phyloP scores from a whole-genome alignment of 1,140 invertebrate species.

The Dendroctonus valens region DNA sequence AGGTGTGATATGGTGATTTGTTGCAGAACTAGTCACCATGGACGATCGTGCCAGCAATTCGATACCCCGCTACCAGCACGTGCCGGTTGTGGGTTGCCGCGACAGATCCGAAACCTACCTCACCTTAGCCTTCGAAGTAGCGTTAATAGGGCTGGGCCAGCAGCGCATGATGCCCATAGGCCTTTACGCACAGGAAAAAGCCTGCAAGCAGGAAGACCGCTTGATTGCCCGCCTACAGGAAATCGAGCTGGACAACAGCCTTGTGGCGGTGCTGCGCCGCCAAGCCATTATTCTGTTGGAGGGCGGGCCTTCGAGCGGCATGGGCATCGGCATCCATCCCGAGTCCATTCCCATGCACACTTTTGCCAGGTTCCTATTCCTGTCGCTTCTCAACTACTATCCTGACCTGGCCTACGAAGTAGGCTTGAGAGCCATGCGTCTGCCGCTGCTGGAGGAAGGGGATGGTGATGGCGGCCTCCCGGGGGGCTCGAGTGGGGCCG shows the following conservation, averaged over 20 bases:
- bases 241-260: constrained; percentile 70
- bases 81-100: constrained; percentile 68
- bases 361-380: constrained; percentile 77
- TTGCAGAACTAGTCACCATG: constrained; percentile 53
- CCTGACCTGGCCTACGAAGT: constrained; percentile 74
- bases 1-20: no score
- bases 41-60: constrained; percentile 60
- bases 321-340: constrained; percentile 73
- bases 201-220: constrained; percentile 73
- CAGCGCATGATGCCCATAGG: constrained; percentile 76
- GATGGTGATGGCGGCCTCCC: constrained; percentile 53
- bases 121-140: constrained; percentile 69
- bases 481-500: constrained; percentile 45
- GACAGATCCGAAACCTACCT: constrained; percentile 75
- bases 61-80: constrained; percentile 70
- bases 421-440: constrained; percentile 62
- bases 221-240: constrained; percentile 73
- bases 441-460: constrained; percentile 77
- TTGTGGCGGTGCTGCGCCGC: constrained; percentile 61
- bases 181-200: constrained; percentile 76
- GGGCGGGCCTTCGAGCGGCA: constrained; percentile 72
- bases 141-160: constrained; percentile 70
- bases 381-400: constrained; percentile 69
- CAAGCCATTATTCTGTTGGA: constrained; percentile 64
- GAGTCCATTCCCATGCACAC: constrained; percentile 80